Evolutionary conservation across 2,888 invertebrate species (phyloP).

Genomic region (Hyppa rectilinea): DNA sequence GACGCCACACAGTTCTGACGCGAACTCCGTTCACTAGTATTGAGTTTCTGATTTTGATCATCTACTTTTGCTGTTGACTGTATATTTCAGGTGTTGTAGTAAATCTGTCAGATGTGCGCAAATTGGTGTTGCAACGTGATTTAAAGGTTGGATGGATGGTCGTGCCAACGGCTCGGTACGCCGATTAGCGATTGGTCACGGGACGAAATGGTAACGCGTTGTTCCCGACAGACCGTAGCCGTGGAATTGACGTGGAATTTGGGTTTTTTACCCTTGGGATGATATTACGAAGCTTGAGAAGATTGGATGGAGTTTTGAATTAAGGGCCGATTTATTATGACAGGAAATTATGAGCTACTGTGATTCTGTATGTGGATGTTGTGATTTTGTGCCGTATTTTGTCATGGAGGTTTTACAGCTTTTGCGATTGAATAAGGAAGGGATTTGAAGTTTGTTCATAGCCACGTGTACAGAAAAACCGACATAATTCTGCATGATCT

Average conservation of each 20-base stretch:
- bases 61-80: too few relatives aligned
- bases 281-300: constrained; percentile 27
- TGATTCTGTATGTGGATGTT: constrained; percentile 25
- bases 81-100: constrained; percentile 59
- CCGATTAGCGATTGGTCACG: constrained; percentile 80
- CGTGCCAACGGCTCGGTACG: constrained; percentile 65
- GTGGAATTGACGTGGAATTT: constrained; percentile 66
- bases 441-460: neutral
- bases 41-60: too few relatives aligned
- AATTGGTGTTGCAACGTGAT: constrained; percentile 70
- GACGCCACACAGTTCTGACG: too few relatives aligned
- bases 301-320: constrained; percentile 31
- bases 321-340: constrained; percentile 32
- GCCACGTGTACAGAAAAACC: neutral
- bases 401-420: neutral
- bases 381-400: constrained; percentile 4
- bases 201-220: constrained; percentile 66
- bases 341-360: constrained; percentile 32
- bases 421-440: neutral
- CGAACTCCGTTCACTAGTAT: too few relatives aligned
- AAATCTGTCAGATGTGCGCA: constrained; percentile 70
- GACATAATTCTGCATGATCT: constrained; percentile 7
- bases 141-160: constrained; percentile 61
- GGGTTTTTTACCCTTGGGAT: constrained; percentile 41
- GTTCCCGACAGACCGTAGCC: constrained; percentile 62